These are phyloP conservation scores for Heterocephalus glaber DNA, from an alignment of 2,113 vertebrate species.

Conservation along the genomic window DNA sequence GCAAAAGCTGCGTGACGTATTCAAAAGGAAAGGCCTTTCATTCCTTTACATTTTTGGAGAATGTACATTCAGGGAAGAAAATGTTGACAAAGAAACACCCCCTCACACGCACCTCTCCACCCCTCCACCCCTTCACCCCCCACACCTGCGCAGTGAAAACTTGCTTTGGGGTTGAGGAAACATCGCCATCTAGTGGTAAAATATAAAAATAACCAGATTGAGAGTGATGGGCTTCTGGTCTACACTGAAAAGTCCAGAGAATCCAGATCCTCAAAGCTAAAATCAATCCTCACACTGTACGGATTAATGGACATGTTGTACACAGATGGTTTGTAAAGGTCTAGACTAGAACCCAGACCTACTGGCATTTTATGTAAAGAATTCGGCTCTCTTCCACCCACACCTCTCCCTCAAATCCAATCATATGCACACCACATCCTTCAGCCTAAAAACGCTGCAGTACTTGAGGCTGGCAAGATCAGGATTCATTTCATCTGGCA, in stretches of 20 bases:
- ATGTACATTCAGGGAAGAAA: neutral
- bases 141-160: neutral
- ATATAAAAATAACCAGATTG: neutral
- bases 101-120: too few species aligned
- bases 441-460: neutral
- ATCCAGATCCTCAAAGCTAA: neutral
- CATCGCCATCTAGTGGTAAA: slow-evolving; percentile 82
- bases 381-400: neutral
- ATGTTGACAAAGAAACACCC: neutral
- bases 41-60: neutral
- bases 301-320: neutral
- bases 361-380: neutral
- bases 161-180: slow-evolving; percentile 62
- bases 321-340: neutral
- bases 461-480: neutral
- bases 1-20: neutral
- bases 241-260: neutral
- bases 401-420: neutral
- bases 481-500: neutral
- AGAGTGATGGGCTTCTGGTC: neutral
- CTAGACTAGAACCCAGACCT: neutral
- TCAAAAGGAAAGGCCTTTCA: neutral
- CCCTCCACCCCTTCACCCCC: neutral
- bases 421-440: neutral
- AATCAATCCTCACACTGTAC: neutral